Percentiles rank a stretch among this genome's conserved stretches.
Conservation (phyloP, 64 coral and sea anemone genomes). For the Actinia tenebrosa region DNA sequence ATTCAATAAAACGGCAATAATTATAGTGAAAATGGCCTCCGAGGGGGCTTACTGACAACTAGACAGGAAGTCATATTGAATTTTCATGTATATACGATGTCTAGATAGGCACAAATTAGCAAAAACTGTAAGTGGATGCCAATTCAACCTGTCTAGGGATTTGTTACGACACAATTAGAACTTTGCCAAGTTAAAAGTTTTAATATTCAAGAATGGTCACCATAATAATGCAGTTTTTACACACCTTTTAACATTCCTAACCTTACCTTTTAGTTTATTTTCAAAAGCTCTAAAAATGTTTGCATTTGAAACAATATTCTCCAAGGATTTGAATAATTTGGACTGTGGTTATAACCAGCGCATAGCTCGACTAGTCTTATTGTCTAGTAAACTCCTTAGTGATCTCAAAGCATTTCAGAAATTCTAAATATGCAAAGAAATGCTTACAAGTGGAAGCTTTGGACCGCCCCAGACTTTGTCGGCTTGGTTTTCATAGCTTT, state of each 20-base stretch:
- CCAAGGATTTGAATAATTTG: slow-evolving; percentile 4
- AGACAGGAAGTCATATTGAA: background rate
- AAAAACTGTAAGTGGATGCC: background rate
- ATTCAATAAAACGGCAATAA: background rate
- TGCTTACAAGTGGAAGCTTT: background rate
- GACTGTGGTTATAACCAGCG: background rate
- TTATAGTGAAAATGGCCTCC: background rate
- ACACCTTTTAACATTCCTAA: background rate
- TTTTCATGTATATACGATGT: background rate
- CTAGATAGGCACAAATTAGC: background rate
- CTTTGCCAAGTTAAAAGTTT: background rate
- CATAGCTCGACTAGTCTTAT: background rate
- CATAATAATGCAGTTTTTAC: background rate
- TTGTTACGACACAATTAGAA: background rate
- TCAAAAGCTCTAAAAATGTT: background rate
- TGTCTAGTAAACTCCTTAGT: slow-evolving; percentile 16
- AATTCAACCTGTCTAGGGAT: background rate
- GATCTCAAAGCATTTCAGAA: slow-evolving; percentile 11
- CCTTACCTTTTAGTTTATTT: background rate
- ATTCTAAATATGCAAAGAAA: slow-evolving; percentile 18
- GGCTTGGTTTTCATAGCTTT: background rate
- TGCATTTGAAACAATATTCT: background rate
- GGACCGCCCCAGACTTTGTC: slow-evolving; percentile 23
- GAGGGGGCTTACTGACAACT: background rate
- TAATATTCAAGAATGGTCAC: background rate